Base-by-base conservation (phyloP, 64 coral and sea anemone genomes). In the Orbicella faveolata region DNA sequence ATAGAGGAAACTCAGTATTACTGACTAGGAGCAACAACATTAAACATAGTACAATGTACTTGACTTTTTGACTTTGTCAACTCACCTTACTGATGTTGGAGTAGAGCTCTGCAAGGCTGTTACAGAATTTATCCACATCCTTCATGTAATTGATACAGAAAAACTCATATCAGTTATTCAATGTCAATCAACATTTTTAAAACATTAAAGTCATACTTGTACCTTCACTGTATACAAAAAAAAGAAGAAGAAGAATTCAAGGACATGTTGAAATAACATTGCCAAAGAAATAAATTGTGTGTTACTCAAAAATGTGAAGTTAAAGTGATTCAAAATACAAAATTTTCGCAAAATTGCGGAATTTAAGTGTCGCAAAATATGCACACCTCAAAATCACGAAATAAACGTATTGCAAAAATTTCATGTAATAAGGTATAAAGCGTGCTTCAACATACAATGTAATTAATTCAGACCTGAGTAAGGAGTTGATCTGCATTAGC, bases 111-210 rank as follows among this genome's bases (percentile, higher is more conserved):
- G 90, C 96, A 37, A 98, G 87, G 92, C 96, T 92, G 81, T 89
- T 93, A 80, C 96, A 98, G 39, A 98, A 98, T 84, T 98, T 98
- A 68, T 98, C 96, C 52, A 98, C 96, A 93, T 98, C 96, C 96
- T 98, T 26, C 23, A 20, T 65, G 64, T 54, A 68, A 68, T 19
- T 36, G 16, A 33, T 75, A 39, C 34, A 37, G 74, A 75, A 74
- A 74, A 75, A 15, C 10, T 75, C 55, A 59, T 0, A 16, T 59
- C 15, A 59, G 55, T 59, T 59, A 59, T 10, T 59, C 11, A 59
- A 57, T 15, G 55, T 14, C 1, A 16, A 59, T 15, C 10, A 59
- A 0, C 9, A 59, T 59, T 6, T 59, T 59, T 59, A 9, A 59
- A 59, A 59, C 10, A 59, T 59, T 48, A 48, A 41, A 48, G 44